Percentiles rank a stretch among this genome's conserved stretches.
Evolutionary conservation across 2,113 vertebrate species (phyloP).

Genomic region (Apus apus): DNA sequence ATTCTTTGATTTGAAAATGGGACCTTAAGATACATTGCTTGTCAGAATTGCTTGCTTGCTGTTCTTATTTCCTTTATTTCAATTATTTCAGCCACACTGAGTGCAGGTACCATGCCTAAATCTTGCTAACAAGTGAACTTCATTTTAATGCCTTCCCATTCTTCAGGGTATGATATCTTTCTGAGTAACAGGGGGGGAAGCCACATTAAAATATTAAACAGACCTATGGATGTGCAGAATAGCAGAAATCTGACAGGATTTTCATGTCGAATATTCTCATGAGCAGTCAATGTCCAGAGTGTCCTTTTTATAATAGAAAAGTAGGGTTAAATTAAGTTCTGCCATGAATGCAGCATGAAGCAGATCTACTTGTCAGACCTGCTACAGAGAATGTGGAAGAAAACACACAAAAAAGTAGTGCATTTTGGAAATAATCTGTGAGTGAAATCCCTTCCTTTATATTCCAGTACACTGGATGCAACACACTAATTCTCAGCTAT

Average conservation of each 20-base stretch:
- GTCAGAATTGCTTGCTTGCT: constrained; percentile 48
- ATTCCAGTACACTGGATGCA: not conserved
- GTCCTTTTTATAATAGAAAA: not conserved
- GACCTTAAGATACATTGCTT: constrained; percentile 53
- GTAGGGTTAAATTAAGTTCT: not conserved
- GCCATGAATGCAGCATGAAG: not conserved
- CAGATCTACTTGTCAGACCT: not conserved
- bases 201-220: not conserved
- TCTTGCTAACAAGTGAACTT: constrained; percentile 1
- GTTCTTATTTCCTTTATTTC: constrained; percentile 41
- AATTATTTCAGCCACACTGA: not conserved
- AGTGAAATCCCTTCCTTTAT: not conserved
- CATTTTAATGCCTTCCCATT: not conserved
- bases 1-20: not conserved
- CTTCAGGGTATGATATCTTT: not conserved
- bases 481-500: not conserved
- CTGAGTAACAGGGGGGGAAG: not conserved
- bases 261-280: not conserved
- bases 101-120: not conserved
- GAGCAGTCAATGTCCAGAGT: not conserved
- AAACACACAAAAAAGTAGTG: not conserved
- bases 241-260: not conserved
- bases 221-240: not conserved
- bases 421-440: not conserved
- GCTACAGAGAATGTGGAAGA: not conserved